Conservation (phyloP, 1,140 invertebrate species). For the Dolichoris vasculosae region DNA sequence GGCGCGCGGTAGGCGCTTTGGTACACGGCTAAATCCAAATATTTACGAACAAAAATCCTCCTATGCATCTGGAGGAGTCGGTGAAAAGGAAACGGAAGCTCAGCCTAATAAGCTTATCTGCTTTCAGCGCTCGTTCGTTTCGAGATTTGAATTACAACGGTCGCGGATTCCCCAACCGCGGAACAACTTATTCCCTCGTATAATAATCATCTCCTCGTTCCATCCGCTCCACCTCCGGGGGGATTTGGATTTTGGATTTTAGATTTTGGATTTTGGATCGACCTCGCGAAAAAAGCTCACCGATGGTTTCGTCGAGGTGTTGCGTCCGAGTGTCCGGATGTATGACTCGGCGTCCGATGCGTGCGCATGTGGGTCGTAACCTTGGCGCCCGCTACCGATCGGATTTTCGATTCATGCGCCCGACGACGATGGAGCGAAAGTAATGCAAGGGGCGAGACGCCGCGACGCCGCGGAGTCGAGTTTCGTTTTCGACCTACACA, state of each 20-base stretch:
- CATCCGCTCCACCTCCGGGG: too few relatives aligned
- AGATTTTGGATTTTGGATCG: too few relatives aligned
- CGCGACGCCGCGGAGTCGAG: constrained; percentile 19
- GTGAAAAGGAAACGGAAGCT: background rate
- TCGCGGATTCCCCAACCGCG: too few relatives aligned
- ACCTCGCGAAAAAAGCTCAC: background rate
- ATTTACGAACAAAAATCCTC: background rate
- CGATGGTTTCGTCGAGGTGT: background rate
- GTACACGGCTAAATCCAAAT: background rate
- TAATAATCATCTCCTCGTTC: too few relatives aligned
- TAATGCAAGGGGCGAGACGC: background rate
- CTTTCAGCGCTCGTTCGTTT: background rate
- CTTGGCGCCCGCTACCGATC: constrained; percentile 19
- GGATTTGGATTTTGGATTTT: too few relatives aligned
- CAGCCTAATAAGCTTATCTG: background rate
- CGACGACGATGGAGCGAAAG: background rate
- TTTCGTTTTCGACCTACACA: constrained; percentile 24
- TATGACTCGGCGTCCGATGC: background rate
- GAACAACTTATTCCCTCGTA: too few relatives aligned
- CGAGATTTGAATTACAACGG: too few relatives aligned
- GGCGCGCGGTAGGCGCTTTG: background rate
- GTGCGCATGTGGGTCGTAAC: constrained; percentile 20
- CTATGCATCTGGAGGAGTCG: background rate
- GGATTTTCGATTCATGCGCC: constrained; percentile 61
- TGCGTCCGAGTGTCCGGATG: background rate